Evolutionary conservation across 1,140 invertebrate species (phyloP), one percentile per base, ranked within the genome.

Genomic region (Hycleus phaleratus): DNA sequence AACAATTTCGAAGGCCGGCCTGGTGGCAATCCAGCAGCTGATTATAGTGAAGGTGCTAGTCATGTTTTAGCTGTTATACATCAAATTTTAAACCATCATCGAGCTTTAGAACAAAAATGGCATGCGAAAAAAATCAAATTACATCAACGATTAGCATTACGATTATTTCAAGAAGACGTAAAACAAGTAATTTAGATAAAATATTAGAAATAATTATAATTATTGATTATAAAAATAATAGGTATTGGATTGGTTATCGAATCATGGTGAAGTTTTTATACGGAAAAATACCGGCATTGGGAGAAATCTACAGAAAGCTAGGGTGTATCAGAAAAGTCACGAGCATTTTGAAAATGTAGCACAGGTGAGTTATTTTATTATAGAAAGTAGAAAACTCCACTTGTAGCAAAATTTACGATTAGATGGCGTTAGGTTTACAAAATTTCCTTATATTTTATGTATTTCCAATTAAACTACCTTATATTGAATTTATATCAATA

Each of bases 211-310:
- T 10, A 26, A 38, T 11, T 11, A 9, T 7, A 26, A 39, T 11
- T 38, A 38, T 47, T 5, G 3, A 12, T 11, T 47, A 7, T 12
- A 12, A 12, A 53, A 46, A 9, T 10, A 25, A 11, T 61, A 91
- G 87, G 95, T 98, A 38, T 77, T 98, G 47, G 94, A 98, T 68
- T 99, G 96, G 96, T 73, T 99, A 47, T 89, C 95, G 52, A 96
- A 97, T 71, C 96, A 99, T 72, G 97, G 97, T n/a, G 95, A 98
- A 79, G 94, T 97, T 3, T 99, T 98, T 73, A 82, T 99, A 26
- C 82, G 89, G 63, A 98, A 98, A 73, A 98, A 98, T 73, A 92
- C 90, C 4, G 92, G 93, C 9, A 93, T 99, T 57, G 97, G 97
- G 45, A 82, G 93, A 61, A 97, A 94, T 78, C 77, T 97, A 56